These are phyloP conservation scores for Pseudonaja textilis DNA, from an alignment of 2,113 vertebrate genomes.

Conservation along the genomic window DNA sequence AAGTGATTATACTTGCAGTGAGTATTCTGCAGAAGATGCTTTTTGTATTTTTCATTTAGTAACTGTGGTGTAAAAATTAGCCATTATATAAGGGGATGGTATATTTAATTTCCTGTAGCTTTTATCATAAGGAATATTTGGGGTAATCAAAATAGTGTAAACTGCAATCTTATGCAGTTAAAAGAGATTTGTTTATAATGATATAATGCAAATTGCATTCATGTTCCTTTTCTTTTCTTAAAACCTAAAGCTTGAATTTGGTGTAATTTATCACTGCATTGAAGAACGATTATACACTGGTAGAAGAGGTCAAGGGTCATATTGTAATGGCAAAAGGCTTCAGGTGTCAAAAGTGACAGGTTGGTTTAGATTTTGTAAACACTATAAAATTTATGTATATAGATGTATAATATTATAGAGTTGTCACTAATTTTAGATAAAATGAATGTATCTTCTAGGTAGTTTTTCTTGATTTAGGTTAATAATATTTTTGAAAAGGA, in stretches of 20 bases:
- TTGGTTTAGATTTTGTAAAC: conserved; percentile 64
- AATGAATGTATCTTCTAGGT: neutral
- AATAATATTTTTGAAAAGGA: neutral
- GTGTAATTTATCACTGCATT: conserved; percentile 86
- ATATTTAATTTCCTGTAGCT: conserved; percentile 29
- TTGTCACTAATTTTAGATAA: conserved; percentile 60
- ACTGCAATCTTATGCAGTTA: conserved; percentile 53
- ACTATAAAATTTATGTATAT: conserved; percentile 56
- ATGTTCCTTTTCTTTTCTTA: conserved; percentile 60
- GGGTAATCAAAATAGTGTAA: conserved; percentile 40
- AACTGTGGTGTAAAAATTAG: neutral
- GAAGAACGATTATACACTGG: conserved; percentile 84
- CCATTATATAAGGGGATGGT: neutral
- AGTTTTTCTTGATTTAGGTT: neutral
- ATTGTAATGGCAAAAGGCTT: conserved; percentile 82
- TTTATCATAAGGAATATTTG: conserved; percentile 9
- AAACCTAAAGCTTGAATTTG: conserved; percentile 81
- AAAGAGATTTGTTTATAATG: conserved; percentile 60
- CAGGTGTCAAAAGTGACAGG: conserved; percentile 82
- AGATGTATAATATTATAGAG: conserved; percentile 57
- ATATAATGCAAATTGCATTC: conserved; percentile 57
- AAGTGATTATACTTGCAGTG: neutral
- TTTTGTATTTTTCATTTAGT: neutral
- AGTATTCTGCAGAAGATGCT: neutral
- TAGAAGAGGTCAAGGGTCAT: conserved; percentile 82